These are phyloP conservation scores for Hydrotaea diabolus DNA, from an alignment of 2,888 invertebrate genomes.

Conservation along the genomic window DNA sequence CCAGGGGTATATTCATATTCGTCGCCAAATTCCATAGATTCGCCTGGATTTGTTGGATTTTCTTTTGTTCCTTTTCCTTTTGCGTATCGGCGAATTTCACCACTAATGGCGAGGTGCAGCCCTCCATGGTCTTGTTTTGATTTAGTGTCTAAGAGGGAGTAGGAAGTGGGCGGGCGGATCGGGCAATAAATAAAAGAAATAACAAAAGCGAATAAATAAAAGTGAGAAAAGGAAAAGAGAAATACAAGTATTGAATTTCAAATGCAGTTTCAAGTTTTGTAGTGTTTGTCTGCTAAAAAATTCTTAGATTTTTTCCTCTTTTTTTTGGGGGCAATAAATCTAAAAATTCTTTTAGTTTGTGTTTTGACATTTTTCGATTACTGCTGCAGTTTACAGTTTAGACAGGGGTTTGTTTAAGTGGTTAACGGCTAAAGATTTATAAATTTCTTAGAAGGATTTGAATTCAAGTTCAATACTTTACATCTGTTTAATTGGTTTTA, in stretches of 20 bases:
- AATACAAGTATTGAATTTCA: conserved; percentile 21
- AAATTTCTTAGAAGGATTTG: conserved; percentile 21
- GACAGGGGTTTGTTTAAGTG: neutral
- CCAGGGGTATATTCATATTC: conserved; percentile 81
- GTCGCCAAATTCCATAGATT: conserved; percentile 93
- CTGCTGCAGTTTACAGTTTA: conserved; percentile 10
- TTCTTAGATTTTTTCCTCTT: neutral
- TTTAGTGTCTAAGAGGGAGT: conserved; percentile 89
- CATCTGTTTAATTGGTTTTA: neutral
- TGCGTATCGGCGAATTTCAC: conserved; percentile 99
- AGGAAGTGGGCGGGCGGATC: neutral
- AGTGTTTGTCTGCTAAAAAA: conserved; percentile 40
- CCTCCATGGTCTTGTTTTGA: conserved; percentile 99
- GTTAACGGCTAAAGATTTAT: conserved; percentile 50
- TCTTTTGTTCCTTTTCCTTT: conserved; percentile 98
- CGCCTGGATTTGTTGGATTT: conserved; percentile 95
- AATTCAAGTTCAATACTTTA: neutral
- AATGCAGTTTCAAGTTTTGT: conserved; percentile 32
- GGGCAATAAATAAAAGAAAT: neutral
- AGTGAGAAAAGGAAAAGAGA: conserved; percentile 31
- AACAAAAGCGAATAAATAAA: conserved; percentile 40
- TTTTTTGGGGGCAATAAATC: conserved; percentile 63
- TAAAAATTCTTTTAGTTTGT: conserved; percentile 27
- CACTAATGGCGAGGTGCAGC: conserved; percentile 98
- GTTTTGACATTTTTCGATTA: neutral